phyloP scores from a whole-genome alignment of 2,888 invertebrate species.

The Cosmopolites sordidus region DNA sequence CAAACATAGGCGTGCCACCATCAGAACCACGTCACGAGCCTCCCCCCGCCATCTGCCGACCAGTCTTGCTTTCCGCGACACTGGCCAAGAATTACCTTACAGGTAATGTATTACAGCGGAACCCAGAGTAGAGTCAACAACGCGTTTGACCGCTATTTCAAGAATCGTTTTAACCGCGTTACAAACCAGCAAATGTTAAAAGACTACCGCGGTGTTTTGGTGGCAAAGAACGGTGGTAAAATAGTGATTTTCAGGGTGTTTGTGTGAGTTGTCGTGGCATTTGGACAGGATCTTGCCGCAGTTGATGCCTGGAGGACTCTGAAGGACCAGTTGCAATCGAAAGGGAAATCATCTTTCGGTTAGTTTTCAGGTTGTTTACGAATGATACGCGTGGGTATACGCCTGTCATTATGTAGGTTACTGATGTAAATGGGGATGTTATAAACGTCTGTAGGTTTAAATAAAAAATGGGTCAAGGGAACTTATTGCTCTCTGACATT shows the following conservation, averaged over 20 bases:
- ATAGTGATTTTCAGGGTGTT: no score
- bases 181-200: no score
- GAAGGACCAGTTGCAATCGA: constrained; percentile 16
- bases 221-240: no score
- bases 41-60: constrained; percentile 17
- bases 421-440: not conserved
- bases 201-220: no score
- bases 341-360: constrained; percentile 15
- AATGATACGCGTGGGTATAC: constrained; percentile 3
- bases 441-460: not conserved
- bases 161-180: no score
- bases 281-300: not conserved
- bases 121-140: no score
- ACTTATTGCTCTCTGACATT: not conserved
- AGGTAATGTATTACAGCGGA: constrained; percentile 22
- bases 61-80: constrained; percentile 31
- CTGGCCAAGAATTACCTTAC: constrained; percentile 34
- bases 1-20: constrained; percentile 22
- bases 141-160: no score
- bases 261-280: no score
- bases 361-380: constrained; percentile 12
- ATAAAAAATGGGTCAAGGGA: not conserved
- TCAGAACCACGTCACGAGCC: constrained; percentile 7
- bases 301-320: not conserved
- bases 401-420: not conserved